Base-by-base conservation (phyloP, 2,888 invertebrate genomes). In the Pelosia muscerda region DNA sequence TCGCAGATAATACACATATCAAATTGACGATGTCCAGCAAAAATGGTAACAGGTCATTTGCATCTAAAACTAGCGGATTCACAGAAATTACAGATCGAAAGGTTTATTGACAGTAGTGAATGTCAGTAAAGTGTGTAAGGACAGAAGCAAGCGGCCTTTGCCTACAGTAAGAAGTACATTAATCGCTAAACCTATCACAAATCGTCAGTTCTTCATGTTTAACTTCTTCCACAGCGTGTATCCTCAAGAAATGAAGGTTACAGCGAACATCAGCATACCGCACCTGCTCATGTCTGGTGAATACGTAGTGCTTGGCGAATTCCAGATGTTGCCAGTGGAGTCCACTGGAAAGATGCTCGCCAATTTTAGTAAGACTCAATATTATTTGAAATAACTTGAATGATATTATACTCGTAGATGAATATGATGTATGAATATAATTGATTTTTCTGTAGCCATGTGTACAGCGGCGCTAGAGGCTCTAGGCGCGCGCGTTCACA, bases 331-430 rank as follows among this genome's bases (percentile, higher is more conserved):
- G 8, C 95, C 95, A 1, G 93, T 96, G 0, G 92, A 95, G 72
- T 96, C 96, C 3, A 95, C 94, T 0, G 96, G 96, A 8, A 95
- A 95, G 69, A 89, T 96, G 74, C 89, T 91, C 0, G 95, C 96
- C 61, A 96, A 95, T 71, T 96, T 96, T 68, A 92, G 96, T 96
- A 89, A 95, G 96, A 90, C 4, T 15, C 0, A 15, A 19, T 56
- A 56, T 19, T 5, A 23, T 11, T 55, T 23, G 4, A 4, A n/a
- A 8, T 53, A 53, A 2, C n/a, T 9, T 22, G 6, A 31, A 31
- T 31, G 9, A 31, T 31, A 8, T 6, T 8, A 31, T 31, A 31
- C 9, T 34, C 15, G 4, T 38, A 13, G 13, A 38, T 38, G 38
- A 38, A 15, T 38, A 38, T 15, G 42, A 42, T 42, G 19, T 42